phyloP scores from a whole-genome alignment of 2,113 vertebrate species.

The Gopherus evgoodei region DNA sequence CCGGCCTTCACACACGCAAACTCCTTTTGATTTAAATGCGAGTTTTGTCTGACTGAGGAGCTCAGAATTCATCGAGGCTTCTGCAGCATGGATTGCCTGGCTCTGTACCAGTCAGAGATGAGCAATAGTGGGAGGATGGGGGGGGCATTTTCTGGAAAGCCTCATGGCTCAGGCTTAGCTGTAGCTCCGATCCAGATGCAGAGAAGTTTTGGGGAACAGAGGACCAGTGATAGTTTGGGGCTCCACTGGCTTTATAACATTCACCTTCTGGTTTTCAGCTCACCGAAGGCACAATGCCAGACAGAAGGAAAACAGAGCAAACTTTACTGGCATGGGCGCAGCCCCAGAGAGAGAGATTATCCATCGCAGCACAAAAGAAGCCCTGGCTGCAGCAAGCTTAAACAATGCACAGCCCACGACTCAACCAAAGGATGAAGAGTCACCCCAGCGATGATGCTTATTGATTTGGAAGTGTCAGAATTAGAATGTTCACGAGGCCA shows the following conservation, averaged over 20 bases:
- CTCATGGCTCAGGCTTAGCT: not conserved
- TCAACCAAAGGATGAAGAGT: not conserved
- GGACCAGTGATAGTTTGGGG: not conserved
- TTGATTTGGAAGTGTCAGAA: not conserved
- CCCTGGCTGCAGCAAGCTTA: not conserved
- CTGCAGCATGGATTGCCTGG: not conserved
- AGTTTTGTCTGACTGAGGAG: no score
- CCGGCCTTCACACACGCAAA: no score
- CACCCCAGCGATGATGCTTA: not conserved
- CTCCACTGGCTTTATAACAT: not conserved
- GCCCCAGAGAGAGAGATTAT: not conserved
- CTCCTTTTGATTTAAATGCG: no score
- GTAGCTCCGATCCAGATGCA: not conserved
- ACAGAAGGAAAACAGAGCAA: not conserved
- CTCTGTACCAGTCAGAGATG: not conserved
- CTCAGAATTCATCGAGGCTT: no score
- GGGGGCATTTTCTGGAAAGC: no score
- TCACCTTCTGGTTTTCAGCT: not conserved
- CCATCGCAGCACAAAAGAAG: not conserved
- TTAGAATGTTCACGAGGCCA: not conserved
- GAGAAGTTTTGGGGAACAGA: not conserved
- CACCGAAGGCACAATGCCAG: not conserved
- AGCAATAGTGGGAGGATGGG: no score
- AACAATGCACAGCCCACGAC: not conserved
- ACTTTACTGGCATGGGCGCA: not conserved